Base-by-base conservation (phyloP, 2,888 invertebrate genomes). In the Ectemnius continuus region DNA sequence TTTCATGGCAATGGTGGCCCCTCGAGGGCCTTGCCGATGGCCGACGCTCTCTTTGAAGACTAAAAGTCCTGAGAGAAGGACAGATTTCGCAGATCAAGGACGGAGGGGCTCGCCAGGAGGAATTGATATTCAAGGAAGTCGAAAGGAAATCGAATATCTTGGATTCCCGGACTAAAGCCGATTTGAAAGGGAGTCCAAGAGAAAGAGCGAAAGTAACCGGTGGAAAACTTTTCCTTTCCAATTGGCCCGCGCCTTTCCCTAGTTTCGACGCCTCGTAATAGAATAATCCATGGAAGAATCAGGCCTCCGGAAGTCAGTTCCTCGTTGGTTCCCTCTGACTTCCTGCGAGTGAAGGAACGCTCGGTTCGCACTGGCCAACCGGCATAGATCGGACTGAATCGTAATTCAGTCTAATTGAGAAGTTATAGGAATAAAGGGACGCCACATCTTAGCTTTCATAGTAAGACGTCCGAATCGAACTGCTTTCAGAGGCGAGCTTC, bases 371-470 rank as follows among this genome's bases (percentile, higher is more conserved):
- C 14, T 2, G 61, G 23, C 36, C 63, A 61, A 8, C 11, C 20
- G 57, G 59, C 67, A 26, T 13, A 36, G 67, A 67, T 67, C 63
- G 70, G 70, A 79, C 76, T 67, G 58, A 70, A 80, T 81, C 77
- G 80, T 82, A 83, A 84, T 84, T 82, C 77, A 74, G 61, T 76
- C 75, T 85, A 85, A 85, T 84, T 81, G 83, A 80, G 74, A 77
- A 82, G 81, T 84, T 84, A 84, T 83, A 81, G 70, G 72, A 62
- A 16, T 14, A 70, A 59, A 62, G 36, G 60, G 36, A 16, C 28
- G 46, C 36, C 57, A 16, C 59, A 18, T 36, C 60, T 47, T 45
- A 48, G 59, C 46, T 18, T 65, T 2, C 45, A 36, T 18, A 16
- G 16, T 36, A 36, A 36, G 16, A 16, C 52, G 16, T 52, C n/a